Percentiles rank a stretch among this genome's conserved stretches.
Evolutionary conservation across 2,797 vertebrate species (phyloP).

Genomic region (Gouania willdenowi): DNA sequence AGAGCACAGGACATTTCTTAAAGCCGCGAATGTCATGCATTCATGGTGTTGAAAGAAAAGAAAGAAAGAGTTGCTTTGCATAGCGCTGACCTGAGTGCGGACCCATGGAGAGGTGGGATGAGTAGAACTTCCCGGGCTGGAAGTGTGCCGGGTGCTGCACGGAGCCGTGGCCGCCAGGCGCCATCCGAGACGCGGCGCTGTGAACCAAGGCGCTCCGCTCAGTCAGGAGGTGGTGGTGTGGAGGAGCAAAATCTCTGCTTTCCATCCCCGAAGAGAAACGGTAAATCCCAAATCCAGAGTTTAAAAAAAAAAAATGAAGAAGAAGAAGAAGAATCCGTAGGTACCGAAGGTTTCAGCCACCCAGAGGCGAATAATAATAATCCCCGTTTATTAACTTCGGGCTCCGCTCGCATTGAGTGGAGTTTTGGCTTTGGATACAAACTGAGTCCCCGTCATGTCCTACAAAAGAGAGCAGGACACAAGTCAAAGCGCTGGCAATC

Average conservation of each 20-base stretch:
- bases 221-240: slow-evolving; percentile 89
- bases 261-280: slow-evolving; percentile 83
- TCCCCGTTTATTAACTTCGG: slow-evolving; percentile 77
- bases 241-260: slow-evolving; percentile 92
- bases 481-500: slow-evolving; percentile 59
- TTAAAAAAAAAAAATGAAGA: no score
- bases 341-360: slow-evolving; percentile 64
- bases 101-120: slow-evolving; percentile 89
- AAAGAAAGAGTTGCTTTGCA: slow-evolving; percentile 4
- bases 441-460: slow-evolving; percentile 76
- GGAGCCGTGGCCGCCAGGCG: slow-evolving; percentile 79
- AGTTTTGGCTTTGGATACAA: slow-evolving; percentile 65
- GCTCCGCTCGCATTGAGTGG: slow-evolving; percentile 69
- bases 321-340: slow-evolving; percentile 68
- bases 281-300: slow-evolving; percentile 79
- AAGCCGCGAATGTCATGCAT: slow-evolving; percentile 5
- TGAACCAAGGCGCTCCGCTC: slow-evolving; percentile 88
- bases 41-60: no score
- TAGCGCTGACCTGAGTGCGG: slow-evolving; percentile 92
- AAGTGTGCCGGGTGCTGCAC: slow-evolving; percentile 87
- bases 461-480: slow-evolving; percentile 65
- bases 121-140: slow-evolving; percentile 90
- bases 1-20: not conserved
- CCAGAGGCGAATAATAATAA: slow-evolving; percentile 82
- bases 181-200: slow-evolving; percentile 82